Base-by-base conservation (phyloP, 2,797 vertebrate genomes). In the Cyprinodon diabolis region DNA sequence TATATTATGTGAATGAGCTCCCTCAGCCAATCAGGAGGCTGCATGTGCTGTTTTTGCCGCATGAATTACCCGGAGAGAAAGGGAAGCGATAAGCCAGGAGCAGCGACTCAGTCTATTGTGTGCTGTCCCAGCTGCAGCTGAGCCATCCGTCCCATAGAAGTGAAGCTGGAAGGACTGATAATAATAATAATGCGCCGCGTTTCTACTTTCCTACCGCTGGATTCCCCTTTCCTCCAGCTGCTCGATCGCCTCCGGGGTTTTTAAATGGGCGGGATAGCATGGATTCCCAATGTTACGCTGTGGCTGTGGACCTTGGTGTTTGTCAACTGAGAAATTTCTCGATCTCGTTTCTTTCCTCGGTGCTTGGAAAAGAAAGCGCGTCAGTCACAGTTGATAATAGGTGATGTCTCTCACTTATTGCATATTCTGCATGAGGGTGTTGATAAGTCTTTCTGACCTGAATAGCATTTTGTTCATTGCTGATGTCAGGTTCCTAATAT, bases 291-390 rank as follows among this genome's bases (percentile, higher is more conserved):
- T 98, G 96, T 95, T 96, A 95, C 93, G 93, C 95, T 35, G 95
- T 95, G 96, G 96, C 96, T 94, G 98, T 98, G 97, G 97, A 98
- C 95, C 95, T 98, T 91, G 95, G 97, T 89, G 96, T 98, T 94
- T 99, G 95, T 93, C 97, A 96, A 81, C 95, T 99, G 91, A 96
- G 97, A 93, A 96, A 96, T 94, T 97, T 98, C 91, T 97, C 97
- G 1, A 97, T 98, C 83, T 97, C 96, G 85, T 97, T 97, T 94
- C 93, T 98, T 90, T 98, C 97, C 74, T 97, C 97, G 14, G 94
- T 98, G 91, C 94, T 98, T 75, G 96, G 96, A 82, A 95, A 96
- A 83, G 97, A 96, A 90, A 96, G 91, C 80, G 93, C 96, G 7
- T 93, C 96, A 21, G 92, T 98, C 88, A 88, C 94, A 86, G 87